Evolutionary conservation across 30 jellyfish, hydroid and myxozoan species (phyloP).

Genomic region (Aurelia sp.): DNA sequence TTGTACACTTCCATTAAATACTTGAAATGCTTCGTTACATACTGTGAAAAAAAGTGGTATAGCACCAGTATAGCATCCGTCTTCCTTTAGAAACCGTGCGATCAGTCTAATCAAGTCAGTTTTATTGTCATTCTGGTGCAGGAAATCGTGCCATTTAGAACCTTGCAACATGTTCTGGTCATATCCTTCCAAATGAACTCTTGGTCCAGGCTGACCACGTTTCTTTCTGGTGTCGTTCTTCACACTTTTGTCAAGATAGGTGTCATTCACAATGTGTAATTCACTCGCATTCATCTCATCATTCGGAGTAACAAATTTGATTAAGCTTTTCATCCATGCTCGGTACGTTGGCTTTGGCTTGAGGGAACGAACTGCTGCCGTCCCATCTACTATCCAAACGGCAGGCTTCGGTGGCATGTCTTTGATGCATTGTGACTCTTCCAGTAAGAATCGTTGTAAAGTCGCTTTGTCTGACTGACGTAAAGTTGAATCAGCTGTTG

Average conservation of each 20-base stretch:
- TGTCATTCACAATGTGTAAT: constrained; percentile 53
- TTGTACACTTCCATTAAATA: constrained; percentile 48
- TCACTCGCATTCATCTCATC: constrained; percentile 44
- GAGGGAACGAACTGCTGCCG: constrained; percentile 51
- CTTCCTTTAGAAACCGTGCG: constrained; percentile 56
- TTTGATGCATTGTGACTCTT: constrained; percentile 58
- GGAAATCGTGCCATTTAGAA: constrained; percentile 39
- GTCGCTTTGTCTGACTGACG: constrained; percentile 57
- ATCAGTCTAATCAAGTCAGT: constrained; percentile 52
- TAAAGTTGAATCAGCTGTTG: constrained; percentile 49
- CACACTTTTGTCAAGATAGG: constrained; percentile 26
- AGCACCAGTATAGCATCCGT: constrained; percentile 48
- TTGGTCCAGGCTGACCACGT: constrained; percentile 55
- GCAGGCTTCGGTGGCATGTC: background rate
- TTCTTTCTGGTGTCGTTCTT: constrained; percentile 46
- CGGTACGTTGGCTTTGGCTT: constrained; percentile 47
- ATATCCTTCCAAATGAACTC: constrained; percentile 68
- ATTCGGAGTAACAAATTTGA: constrained; percentile 19
- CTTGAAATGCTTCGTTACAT: constrained; percentile 49
- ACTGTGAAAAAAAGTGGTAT: constrained; percentile 51
- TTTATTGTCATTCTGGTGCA: constrained; percentile 36
- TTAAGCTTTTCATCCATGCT: constrained; percentile 40
- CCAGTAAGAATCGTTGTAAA: constrained; percentile 47
- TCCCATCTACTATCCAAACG: constrained; percentile 49
- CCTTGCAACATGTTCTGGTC: constrained; percentile 68